These are phyloP conservation scores for Seladonia tumulorum DNA, from an alignment of 2,888 invertebrate species.

Conservation along the genomic window DNA sequence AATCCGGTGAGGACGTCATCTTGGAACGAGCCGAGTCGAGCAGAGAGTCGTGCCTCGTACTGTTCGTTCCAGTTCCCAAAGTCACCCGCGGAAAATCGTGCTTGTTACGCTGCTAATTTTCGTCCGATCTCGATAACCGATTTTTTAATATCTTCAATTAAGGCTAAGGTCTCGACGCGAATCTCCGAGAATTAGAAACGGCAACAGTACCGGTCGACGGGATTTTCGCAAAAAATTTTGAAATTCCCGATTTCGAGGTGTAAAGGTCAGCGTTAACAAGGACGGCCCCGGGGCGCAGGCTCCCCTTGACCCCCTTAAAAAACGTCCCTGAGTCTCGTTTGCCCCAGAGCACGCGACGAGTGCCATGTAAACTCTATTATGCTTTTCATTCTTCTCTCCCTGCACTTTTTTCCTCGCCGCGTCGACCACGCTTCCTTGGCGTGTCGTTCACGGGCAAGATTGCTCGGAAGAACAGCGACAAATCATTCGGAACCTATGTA, in stretches of 20 bases:
- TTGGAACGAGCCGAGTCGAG: neutral
- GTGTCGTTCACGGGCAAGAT: neutral
- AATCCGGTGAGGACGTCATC: neutral
- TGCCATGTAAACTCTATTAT: conserved; percentile 60
- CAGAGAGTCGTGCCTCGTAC: neutral
- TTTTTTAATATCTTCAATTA: neutral
- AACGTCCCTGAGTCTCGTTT: conserved; percentile 75
- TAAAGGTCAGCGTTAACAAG: conserved; percentile 68
- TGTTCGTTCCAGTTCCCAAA: neutral
- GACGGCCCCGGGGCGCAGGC: conserved; percentile 69
- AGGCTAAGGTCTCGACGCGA: neutral
- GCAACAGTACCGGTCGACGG: neutral
- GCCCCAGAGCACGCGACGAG: conserved; percentile 62
- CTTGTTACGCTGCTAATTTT: neutral
- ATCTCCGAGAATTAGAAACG: conserved; percentile 19
- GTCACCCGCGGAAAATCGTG: neutral
- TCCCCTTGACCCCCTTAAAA: conserved; percentile 80
- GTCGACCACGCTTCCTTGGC: conserved; percentile 28
- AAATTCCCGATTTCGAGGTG: conserved; percentile 51
- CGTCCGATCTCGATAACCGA: neutral
- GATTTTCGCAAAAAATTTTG: conserved; percentile 58
- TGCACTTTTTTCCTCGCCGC: conserved; percentile 34
- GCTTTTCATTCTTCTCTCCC: conserved; percentile 47
- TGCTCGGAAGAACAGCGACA: conserved; percentile 1
- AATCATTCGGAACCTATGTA: neutral